A percentile compares a stretch with the other conserved stretches of the same genome.
Conservation (phyloP, 2,797 vertebrate genomes). For the Hippoglossus hippoglossus region DNA sequence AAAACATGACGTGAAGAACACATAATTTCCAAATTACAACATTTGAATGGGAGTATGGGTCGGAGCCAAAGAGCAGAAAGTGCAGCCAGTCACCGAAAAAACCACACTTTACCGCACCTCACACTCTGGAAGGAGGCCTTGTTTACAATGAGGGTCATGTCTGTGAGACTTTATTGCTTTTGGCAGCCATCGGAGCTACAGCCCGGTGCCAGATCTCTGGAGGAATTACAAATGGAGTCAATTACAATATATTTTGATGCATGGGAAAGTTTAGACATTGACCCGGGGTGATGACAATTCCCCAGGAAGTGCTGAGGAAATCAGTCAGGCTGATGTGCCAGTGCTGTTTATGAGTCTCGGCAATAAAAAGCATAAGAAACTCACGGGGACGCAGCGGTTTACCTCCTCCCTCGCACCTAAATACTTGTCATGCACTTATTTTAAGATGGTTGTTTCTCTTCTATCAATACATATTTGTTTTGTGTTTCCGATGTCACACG, state of each 20-base stretch:
- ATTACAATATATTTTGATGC: conserved; percentile 84
- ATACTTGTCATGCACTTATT: conserved; percentile 49
- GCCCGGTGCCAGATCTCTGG: conserved; percentile 75
- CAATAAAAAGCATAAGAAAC: conserved; percentile 60
- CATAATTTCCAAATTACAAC: conserved; percentile 35
- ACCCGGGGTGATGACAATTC: conserved; percentile 82
- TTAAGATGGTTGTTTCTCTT: conserved; percentile 52
- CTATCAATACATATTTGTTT: conserved; percentile 29
- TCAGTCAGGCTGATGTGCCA: conserved; percentile 65
- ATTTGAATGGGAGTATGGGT: conserved; percentile 30
- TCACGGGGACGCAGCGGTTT: conserved; percentile 47
- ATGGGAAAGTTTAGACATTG: conserved; percentile 83
- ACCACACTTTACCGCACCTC: conserved; percentile 43
- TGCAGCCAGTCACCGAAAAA: conserved; percentile 37
- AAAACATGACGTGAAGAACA: conserved; percentile 32
- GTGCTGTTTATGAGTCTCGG: conserved; percentile 49
- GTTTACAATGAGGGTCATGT: conserved; percentile 79
- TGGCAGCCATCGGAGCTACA: conserved; percentile 77
- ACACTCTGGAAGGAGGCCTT: conserved; percentile 51
- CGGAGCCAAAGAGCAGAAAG: conserved; percentile 21
- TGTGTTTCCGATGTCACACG: conserved; percentile 23
- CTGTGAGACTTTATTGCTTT: conserved; percentile 81
- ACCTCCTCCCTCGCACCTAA: conserved; percentile 35
- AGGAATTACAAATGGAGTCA: conserved; percentile 84
- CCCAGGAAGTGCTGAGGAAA: conserved; percentile 72